phyloP scores from a whole-genome alignment of 2,797 vertebrate genomes.

The Propithecus deckenii region DNA sequence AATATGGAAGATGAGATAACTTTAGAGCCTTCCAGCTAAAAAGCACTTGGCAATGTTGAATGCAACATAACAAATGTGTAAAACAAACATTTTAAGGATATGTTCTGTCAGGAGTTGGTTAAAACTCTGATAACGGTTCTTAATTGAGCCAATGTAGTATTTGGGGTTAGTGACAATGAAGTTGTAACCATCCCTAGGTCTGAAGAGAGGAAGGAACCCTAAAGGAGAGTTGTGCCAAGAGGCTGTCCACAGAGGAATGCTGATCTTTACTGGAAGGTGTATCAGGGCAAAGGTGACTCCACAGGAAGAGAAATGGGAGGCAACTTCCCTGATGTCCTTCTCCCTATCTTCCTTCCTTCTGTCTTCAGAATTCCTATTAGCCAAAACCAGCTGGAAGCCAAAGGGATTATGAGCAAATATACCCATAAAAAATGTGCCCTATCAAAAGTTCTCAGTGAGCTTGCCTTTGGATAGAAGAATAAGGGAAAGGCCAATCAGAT shows the following conservation, averaged over 20 bases:
- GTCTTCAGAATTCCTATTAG: background rate
- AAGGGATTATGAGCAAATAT: background rate
- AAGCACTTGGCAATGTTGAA: background rate
- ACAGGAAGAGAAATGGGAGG: background rate
- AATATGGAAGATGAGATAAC: background rate
- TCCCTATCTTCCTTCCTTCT: background rate
- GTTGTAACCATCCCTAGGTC: background rate
- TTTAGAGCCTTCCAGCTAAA: background rate
- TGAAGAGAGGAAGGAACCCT: background rate
- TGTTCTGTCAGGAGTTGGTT: background rate
- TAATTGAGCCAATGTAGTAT: too few species aligned
- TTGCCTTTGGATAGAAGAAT: background rate
- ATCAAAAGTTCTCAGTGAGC: background rate
- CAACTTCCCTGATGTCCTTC: background rate
- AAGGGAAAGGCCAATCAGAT: background rate
- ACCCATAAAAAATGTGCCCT: background rate
- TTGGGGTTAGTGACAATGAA: background rate
- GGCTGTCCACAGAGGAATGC: background rate
- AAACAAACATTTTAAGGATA: background rate
- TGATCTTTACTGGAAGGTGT: background rate
- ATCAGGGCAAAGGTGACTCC: background rate
- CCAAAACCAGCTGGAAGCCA: background rate
- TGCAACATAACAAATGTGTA: background rate
- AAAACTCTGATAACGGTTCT: background rate
- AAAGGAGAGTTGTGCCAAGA: background rate